A percentile compares a stretch with the other conserved stretches of the same genome.
These are phyloP conservation scores for Butorides virescens DNA, from an alignment of 2,113 vertebrate species.

Conservation along the genomic window DNA sequence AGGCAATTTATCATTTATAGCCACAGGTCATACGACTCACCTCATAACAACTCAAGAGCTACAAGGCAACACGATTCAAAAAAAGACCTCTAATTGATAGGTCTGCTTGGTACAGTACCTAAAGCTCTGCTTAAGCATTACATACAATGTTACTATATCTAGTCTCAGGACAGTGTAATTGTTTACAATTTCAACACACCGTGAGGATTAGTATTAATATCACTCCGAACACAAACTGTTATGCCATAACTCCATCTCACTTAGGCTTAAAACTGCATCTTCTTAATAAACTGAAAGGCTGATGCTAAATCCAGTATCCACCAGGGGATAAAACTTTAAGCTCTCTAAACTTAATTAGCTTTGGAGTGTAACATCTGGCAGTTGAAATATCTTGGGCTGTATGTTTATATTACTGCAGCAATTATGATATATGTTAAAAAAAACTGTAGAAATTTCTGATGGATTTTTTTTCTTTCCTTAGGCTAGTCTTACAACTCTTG, in stretches of 20 bases:
- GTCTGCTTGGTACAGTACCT: not conserved
- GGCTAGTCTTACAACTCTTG: not conserved
- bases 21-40: not conserved
- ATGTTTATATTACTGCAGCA: not conserved
- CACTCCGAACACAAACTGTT: not conserved
- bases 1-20: not conserved
- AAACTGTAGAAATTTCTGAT: not conserved
- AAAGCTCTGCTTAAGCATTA: not conserved
- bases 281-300: conserved; percentile 25
- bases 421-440: not conserved
- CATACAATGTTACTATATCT: not conserved
- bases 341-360: not conserved
- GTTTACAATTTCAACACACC: not conserved
- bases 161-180: not conserved
- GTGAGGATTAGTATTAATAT: not conserved
- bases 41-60: not conserved
- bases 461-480: not conserved
- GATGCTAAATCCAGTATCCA: not conserved
- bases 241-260: not conserved
- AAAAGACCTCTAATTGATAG: not conserved
- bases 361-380: not conserved
- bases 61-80: not conserved
- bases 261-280: not conserved
- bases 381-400: not conserved
- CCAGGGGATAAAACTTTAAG: not conserved